These are phyloP conservation scores for Anisognathus igniventris DNA, from an alignment of 2,797 vertebrate species.

Conservation along the genomic window DNA sequence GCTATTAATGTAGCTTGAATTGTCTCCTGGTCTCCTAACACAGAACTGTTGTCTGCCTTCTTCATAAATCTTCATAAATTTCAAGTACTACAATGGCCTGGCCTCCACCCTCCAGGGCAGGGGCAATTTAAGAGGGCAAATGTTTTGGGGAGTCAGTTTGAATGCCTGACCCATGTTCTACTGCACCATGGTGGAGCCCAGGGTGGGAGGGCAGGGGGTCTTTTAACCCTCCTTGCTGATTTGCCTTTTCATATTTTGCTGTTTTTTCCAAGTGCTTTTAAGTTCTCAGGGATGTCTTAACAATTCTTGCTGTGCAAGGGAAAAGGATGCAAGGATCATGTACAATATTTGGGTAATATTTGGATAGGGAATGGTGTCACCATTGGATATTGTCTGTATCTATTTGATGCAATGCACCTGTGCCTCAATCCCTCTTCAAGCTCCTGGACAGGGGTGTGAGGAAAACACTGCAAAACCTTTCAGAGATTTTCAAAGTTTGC, in stretches of 20 bases:
- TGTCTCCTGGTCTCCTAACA: slow-evolving; percentile 71
- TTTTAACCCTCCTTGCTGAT: background rate
- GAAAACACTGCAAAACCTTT: background rate
- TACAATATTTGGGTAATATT: background rate
- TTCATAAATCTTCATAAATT: slow-evolving; percentile 79
- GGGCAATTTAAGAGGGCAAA: slow-evolving; percentile 71
- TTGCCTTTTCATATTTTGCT: background rate
- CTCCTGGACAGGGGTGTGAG: background rate
- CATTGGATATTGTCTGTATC: background rate
- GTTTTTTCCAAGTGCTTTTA: background rate
- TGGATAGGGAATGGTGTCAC: background rate
- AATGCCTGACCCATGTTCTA: background rate
- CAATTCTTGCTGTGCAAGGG: background rate
- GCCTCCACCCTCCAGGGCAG: slow-evolving; percentile 60
- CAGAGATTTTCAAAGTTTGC: background rate
- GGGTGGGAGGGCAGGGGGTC: background rate
- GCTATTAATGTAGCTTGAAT: slow-evolving; percentile 69
- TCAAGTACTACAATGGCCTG: slow-evolving; percentile 67
- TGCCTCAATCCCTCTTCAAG: background rate
- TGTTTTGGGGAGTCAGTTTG: slow-evolving; percentile 69
- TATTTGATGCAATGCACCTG: background rate
- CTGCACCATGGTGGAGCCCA: accelerated
- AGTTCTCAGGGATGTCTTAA: background rate
- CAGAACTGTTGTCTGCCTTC: slow-evolving; percentile 76
- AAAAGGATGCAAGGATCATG: background rate